Base-by-base conservation (phyloP, 2,797 vertebrate genomes). In the Mormyrops boulengeri region DNA sequence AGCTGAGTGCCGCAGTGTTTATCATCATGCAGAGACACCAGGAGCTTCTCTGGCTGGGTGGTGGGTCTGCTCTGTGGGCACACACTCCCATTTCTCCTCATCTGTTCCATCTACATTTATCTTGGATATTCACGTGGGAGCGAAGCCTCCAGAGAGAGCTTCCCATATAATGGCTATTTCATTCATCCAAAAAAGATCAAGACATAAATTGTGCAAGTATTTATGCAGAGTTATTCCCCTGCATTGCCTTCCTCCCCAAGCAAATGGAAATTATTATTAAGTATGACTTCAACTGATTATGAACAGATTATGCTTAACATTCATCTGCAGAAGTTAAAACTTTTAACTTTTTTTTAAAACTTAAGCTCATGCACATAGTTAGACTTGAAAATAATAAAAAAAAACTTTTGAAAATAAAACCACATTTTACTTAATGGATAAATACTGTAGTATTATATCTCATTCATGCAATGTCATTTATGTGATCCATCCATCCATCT, bases 101-200 rank as follows among this genome's bases (percentile, higher is more conserved):
- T 88, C 88, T 77, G 44, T 52, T 88, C 69, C 62, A 50, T 22
- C 69, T 66, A 44, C 62, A 88, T 88, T 88, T 88, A 34, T 88
- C 88, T 73, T 88, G 22, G 38, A 88, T 49, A 88, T 41, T 66
- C 88, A 77, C 47, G 26, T 50, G 44, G 57, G 12, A 77, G 44
- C 8, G 7, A n/a, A 52, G 62, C 73, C 62, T 80, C 62, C 88
- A 50, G 44, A 73, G 47, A 73, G 47, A 88, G 12, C 19, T 50
- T 73, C 44, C 26, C 26, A 47, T 50, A 52, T 77, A 77, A 73
- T 50, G 26, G 17, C 47, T 38, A 77, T 88, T 73, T 44, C 47
- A 50, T 17, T 66, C 66, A 77, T 80, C 73, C 73, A 80, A 44
- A 80, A 44, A 80, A 44, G 38, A 85, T 85, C n/a, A 84, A 26